A percentile compares a stretch with the other conserved stretches of the same genome.
Evolutionary conservation across 2,888 invertebrate genomes (phyloP).

Genomic region (Caenorhabditis zanzibari): DNA sequence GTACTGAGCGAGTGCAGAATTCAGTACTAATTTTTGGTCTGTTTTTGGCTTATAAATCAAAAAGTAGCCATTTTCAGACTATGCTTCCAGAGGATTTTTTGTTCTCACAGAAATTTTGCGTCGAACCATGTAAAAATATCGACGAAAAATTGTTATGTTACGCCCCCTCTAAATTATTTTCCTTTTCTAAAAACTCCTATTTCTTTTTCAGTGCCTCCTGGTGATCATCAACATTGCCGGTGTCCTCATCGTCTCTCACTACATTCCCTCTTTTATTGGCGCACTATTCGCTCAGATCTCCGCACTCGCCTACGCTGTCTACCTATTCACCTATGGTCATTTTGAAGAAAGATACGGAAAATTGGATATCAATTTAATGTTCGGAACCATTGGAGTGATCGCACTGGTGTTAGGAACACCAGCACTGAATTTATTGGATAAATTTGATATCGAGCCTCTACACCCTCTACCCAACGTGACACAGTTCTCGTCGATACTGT

Average conservation of each 20-base stretch:
- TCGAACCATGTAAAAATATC: too few relatives aligned
- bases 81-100: too few relatives aligned
- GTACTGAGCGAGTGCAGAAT: too few relatives aligned
- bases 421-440: slow-evolving; percentile 91
- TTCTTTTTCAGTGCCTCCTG: slow-evolving; percentile 74
- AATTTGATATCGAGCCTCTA: slow-evolving; percentile 89
- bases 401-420: slow-evolving; percentile 93
- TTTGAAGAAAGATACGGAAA: slow-evolving; percentile 94
- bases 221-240: slow-evolving; percentile 79
- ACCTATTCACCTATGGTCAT: slow-evolving; percentile 90
- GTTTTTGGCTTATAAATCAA: too few relatives aligned
- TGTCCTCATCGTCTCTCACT: slow-evolving; percentile 79
- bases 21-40: too few relatives aligned
- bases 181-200: background rate
- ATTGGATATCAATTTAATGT: slow-evolving; percentile 95
- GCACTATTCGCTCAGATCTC: slow-evolving; percentile 77
- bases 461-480: slow-evolving; percentile 90
- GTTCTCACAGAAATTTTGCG: too few relatives aligned
- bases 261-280: slow-evolving; percentile 75
- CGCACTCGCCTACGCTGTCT: slow-evolving; percentile 92
- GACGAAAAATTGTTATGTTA: too few relatives aligned
- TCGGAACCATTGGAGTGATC: slow-evolving; percentile 96
- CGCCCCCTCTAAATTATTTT: slow-evolving; percentile 1
- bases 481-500: slow-evolving; percentile 87
- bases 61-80: too few relatives aligned